Conservation (phyloP, 2,888 invertebrate species). For the Matsumyia berberina region DNA sequence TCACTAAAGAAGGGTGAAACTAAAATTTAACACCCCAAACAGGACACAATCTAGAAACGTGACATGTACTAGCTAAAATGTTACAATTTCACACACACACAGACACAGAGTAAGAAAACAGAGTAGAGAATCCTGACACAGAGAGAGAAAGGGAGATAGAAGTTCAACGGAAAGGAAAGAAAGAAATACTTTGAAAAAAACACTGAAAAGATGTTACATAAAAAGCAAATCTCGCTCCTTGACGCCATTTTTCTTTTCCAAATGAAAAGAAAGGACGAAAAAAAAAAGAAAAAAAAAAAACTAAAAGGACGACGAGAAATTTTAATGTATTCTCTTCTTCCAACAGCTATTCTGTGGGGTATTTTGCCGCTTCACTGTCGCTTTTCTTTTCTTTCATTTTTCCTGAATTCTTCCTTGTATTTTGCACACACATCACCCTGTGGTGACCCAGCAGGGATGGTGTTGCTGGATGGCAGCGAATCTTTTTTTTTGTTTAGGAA, state of each 20-base stretch:
- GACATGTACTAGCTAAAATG: slow-evolving; percentile 68
- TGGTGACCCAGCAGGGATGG: slow-evolving; percentile 4
- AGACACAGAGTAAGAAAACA: slow-evolving; percentile 8
- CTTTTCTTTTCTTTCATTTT: slow-evolving; percentile 29
- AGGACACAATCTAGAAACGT: slow-evolving; percentile 64
- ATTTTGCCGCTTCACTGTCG: slow-evolving; percentile 63
- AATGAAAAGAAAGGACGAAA: slow-evolving; percentile 26
- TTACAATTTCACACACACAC: slow-evolving; percentile 41
- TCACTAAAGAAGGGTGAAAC: slow-evolving; percentile 57
- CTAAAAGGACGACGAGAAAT: slow-evolving; percentile 62
- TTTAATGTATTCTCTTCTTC: slow-evolving; percentile 70
- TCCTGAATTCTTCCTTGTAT: not conserved
- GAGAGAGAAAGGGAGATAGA: no score
- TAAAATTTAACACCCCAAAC: slow-evolving; percentile 61
- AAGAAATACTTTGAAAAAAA: slow-evolving; percentile 62
- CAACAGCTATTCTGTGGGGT: slow-evolving; percentile 45
- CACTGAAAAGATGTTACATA: slow-evolving; percentile 72
- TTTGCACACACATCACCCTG: not conserved
- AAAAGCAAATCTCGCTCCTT: slow-evolving; percentile 74
- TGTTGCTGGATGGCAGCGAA: not conserved
- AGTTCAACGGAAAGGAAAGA: not conserved
- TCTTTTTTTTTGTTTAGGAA: slow-evolving; percentile 46
- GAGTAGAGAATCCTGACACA: not conserved
- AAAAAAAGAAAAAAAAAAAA: slow-evolving; percentile 24
- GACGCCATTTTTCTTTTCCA: slow-evolving; percentile 75